Conservation (phyloP, 1,140 invertebrate species). For the Pseudomyrmex cubaensis region DNA sequence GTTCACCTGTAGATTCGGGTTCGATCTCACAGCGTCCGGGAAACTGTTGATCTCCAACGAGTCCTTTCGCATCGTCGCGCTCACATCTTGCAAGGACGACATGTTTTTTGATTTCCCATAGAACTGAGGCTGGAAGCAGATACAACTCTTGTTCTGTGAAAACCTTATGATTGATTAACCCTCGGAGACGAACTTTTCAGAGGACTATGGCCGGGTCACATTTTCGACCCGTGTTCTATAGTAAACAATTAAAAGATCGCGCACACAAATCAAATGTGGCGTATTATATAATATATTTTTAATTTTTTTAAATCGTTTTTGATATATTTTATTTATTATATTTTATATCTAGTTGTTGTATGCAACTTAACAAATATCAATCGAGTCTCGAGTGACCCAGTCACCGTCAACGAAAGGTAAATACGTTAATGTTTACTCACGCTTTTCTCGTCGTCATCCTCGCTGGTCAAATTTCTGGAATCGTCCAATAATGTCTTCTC, state of each 20-base stretch:
- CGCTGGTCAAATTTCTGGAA: slow-evolving; percentile 77
- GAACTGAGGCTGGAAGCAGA: slow-evolving; percentile 51
- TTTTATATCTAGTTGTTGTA: no score
- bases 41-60: slow-evolving; percentile 79
- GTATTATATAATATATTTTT: no score
- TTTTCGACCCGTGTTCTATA: no score
- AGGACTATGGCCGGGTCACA: no score
- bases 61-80: slow-evolving; percentile 77
- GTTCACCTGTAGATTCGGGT: slow-evolving; percentile 80
- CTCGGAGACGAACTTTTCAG: background rate
- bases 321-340: no score
- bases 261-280: no score
- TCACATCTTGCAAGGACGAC: slow-evolving; percentile 75
- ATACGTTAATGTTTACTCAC: slow-evolving; percentile 67
- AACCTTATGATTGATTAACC: background rate
- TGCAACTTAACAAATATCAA: no score
- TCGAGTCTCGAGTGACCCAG: no score
- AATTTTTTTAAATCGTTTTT: no score
- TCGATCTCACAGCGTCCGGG: slow-evolving; percentile 79
- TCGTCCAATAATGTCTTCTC: slow-evolving; percentile 80
- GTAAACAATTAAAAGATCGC: no score
- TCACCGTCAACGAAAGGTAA: background rate
- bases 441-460: slow-evolving; percentile 78
- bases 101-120: slow-evolving; percentile 71
- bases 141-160: background rate